phyloP scores from a whole-genome alignment of 1,140 invertebrate species.

The silkworm (Bombyx mori) region ASM3026992v2 NC_085126.1:9360001-9360500 shows the following conservation, averaged over 20 bases:
- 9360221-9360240: constrained; percentile 55
- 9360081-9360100: not conserved
- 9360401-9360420: constrained; percentile 65
- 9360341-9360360: constrained; percentile 51
- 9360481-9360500: constrained; percentile 23
- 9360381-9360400: constrained; percentile 59
- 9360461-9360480: constrained; percentile 28
- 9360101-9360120: constrained; percentile 14
- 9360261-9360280: constrained; percentile 21
- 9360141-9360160: constrained; percentile 48
- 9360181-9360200: constrained; percentile 49
- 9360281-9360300: constrained; percentile 1
- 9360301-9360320: constrained; percentile 1
- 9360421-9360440: constrained; percentile 63
- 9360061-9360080: not conserved
- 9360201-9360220: constrained; percentile 45
- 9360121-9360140: constrained; percentile 59
- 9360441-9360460: constrained; percentile 51
- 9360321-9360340: constrained; percentile 10
- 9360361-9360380: constrained; percentile 24
- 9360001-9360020: not conserved
- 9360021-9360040: not conserved
- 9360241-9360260: constrained; percentile 38
- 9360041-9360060: not conserved
- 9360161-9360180: constrained; percentile 37